Evolutionary conservation across 2,797 vertebrate genomes (phyloP).

Genomic region (Hylomyscus alleni): DNA sequence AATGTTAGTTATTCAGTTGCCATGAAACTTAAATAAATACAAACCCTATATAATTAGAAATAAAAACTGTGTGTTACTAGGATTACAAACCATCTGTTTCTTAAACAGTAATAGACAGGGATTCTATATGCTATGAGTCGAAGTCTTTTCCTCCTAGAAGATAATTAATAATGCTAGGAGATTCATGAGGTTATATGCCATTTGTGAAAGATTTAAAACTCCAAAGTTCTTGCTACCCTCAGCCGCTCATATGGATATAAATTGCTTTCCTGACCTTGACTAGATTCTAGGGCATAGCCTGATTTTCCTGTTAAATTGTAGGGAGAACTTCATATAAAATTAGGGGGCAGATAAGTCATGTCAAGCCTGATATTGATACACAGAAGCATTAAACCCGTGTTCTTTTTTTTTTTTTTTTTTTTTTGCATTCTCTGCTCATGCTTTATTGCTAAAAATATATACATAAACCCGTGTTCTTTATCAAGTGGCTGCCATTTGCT

Average conservation of each 20-base stretch:
- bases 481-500: neutral
- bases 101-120: neutral
- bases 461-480: neutral
- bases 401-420: no score
- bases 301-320: conserved; percentile 38
- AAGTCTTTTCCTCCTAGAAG: conserved; percentile 50
- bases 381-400: neutral
- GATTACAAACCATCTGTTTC: conserved; percentile 24
- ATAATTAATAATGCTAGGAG: conserved; percentile 50
- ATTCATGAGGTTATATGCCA: neutral
- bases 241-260: neutral
- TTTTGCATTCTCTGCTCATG: no score
- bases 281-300: neutral
- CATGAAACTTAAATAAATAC: neutral
- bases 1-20: neutral
- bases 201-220: conserved; percentile 60
- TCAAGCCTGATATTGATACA: neutral
- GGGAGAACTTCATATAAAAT: conserved; percentile 15
- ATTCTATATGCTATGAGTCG: neutral
- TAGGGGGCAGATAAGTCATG: conserved; percentile 45
- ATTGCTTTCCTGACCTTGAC: conserved; percentile 59
- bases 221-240: conserved; percentile 8
- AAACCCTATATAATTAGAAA: conserved; percentile 4
- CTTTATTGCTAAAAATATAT: no score
- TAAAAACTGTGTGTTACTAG: neutral